A percentile compares a stretch with the other conserved stretches of the same genome.
Evolutionary conservation across 2,888 invertebrate species (phyloP).

Genomic region (Sinodicranocentrus sp.): DNA sequence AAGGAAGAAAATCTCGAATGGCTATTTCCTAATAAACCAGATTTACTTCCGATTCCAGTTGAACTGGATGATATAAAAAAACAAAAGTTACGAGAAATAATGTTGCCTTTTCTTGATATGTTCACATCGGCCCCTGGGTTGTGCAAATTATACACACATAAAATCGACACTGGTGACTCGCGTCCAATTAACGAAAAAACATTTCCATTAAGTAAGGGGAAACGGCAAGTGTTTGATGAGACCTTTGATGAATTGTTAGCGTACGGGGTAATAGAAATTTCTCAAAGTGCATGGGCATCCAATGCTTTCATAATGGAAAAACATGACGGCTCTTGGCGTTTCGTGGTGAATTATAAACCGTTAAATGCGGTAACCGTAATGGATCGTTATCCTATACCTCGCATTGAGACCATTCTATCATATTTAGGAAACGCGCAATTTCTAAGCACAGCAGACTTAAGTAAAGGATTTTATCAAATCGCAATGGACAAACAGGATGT

Average conservation of each 20-base stretch:
- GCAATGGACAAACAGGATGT: conserved; percentile 72
- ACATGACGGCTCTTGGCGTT: conserved; percentile 76
- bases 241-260: conserved; percentile 56
- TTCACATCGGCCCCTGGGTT: conserved; percentile 45
- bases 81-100: background rate
- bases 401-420: conserved; percentile 77
- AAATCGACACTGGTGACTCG: conserved; percentile 56
- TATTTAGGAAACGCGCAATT: conserved; percentile 77
- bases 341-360: conserved; percentile 77
- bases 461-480: conserved; percentile 77
- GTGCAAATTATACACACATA: conserved; percentile 14
- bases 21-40: conserved; percentile 7
- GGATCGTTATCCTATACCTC: conserved; percentile 74
- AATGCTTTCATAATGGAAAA: conserved; percentile 76
- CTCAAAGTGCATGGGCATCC: conserved; percentile 41
- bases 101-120: background rate
- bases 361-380: conserved; percentile 71
- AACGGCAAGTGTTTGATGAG: conserved; percentile 31
- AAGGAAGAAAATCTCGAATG: conserved; percentile 6
- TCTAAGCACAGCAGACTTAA: conserved; percentile 77
- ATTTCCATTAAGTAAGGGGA: conserved; percentile 46
- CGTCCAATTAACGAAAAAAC: conserved; percentile 36
- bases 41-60: conserved; percentile 17
- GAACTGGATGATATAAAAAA: background rate
- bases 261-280: conserved; percentile 44